These are phyloP conservation scores for Campaea margaritaria DNA, from an alignment of 2,888 invertebrate genomes.

Conservation along the genomic window DNA sequence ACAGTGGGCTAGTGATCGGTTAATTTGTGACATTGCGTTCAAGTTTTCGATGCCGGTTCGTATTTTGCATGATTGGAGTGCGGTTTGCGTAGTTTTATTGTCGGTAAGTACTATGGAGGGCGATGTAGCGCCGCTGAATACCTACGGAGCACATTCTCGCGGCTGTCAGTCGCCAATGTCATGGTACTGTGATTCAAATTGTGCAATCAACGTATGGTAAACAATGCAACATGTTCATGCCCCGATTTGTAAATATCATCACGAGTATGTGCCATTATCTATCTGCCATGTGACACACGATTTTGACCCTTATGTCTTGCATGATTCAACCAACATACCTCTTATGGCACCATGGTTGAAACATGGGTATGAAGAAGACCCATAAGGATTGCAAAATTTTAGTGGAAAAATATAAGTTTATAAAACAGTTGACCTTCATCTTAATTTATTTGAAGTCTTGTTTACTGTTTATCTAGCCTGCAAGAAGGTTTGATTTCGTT, in stretches of 20 bases:
- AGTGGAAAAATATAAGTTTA: too few relatives aligned
- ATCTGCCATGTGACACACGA: slow-evolving; percentile 28
- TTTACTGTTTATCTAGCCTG: too few relatives aligned
- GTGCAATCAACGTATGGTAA: slow-evolving; percentile 57
- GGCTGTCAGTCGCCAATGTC: slow-evolving; percentile 35
- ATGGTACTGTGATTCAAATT: slow-evolving; percentile 39
- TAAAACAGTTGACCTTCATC: too few relatives aligned
- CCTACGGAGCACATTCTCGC: slow-evolving; percentile 34
- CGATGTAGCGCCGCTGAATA: slow-evolving; percentile 20
- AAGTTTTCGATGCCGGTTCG: slow-evolving; percentile 70
- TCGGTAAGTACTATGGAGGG: slow-evolving; percentile 50
- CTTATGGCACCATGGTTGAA: too few relatives aligned
- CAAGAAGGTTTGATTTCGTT: too few relatives aligned
- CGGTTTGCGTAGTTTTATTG: slow-evolving; percentile 58
- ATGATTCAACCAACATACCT: too few relatives aligned
- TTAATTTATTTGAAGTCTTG: too few relatives aligned
- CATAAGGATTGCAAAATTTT: too few relatives aligned
- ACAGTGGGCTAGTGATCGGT: slow-evolving; percentile 51
- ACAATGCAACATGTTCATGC: slow-evolving; percentile 73
- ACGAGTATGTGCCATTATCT: slow-evolving; percentile 20
- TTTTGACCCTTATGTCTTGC: slow-evolving; percentile 8
- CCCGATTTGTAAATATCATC: slow-evolving; percentile 63
- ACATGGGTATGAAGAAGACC: too few relatives aligned
- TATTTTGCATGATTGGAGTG: slow-evolving; percentile 63
- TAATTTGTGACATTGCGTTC: slow-evolving; percentile 54